Base-by-base conservation (phyloP, 2,888 invertebrate genomes). In the Ptilodon capucinus region DNA sequence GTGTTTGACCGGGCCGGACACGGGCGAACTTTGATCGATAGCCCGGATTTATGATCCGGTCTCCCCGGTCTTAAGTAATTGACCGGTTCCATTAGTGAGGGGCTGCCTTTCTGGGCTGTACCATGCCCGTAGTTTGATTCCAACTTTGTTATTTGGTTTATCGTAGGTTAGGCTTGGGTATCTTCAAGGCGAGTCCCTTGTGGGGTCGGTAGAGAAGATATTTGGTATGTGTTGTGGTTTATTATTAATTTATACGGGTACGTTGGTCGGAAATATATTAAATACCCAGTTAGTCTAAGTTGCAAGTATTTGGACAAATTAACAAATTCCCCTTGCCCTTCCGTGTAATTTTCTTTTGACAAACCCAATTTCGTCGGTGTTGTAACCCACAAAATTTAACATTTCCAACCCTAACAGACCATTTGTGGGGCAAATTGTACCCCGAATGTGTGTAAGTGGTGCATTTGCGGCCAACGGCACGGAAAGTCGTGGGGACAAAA, bases 11-110 rank as follows among this genome's bases (percentile, higher is more conserved):
- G 61, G 57, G 67, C 72, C 76, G 73, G 74, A 71, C 72, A 68
- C 68, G 64, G 76, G 51, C 76, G 78, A 84, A 84, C 85, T 86
- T 87, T 90, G 89, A 89, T 89, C 85, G 88, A 90, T 88, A 79
- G 79, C 69, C 74, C 76, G 79, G 84, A 85, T 86, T 85, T 87
- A 88, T 87, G 88, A 86, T 85, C 80, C 82, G 81, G 83, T 80
- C 79, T 74, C 77, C 78, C 77, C 76, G 81, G 80, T 82, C 86
- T 87, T 86, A 90, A 88, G 89, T 90, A 89, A 90, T 90, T 90
- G 89, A 86, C 86, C 81, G 77, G 76, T 73, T 83, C 88, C 85
- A 90, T 90, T 88, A 89, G 83, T 73, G 64, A 51, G 68, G 69
- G 62, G 65, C 67, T 64, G 69, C 63, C 51, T 66, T 60, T 58